Conservation (phyloP, 2,888 invertebrate genomes). For the Eristalinus sepulchralis region DNA sequence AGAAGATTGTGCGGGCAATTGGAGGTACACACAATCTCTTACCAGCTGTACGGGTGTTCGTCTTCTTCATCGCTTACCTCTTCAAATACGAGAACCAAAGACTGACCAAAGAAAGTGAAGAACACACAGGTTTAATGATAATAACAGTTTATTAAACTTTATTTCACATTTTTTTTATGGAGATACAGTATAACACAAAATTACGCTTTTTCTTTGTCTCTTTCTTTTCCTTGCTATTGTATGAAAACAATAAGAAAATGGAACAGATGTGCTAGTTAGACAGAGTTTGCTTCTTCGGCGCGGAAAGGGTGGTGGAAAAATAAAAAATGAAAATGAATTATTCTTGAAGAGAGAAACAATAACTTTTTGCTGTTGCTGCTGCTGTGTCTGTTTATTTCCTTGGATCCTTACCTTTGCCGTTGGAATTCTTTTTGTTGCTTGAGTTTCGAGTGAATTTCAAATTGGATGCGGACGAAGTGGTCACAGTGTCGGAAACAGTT, state of each 20-base stretch:
- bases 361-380: neutral
- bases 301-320: too few relatives aligned
- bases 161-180: neutral
- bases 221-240: neutral
- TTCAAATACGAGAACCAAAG: too few relatives aligned
- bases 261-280: neutral
- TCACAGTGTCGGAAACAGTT: neutral
- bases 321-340: neutral
- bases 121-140: too few relatives aligned
- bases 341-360: neutral
- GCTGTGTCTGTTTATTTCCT: constrained; percentile 32
- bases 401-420: constrained; percentile 51
- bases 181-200: neutral
- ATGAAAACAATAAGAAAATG: neutral
- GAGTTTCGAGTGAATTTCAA: constrained; percentile 41
- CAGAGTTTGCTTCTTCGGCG: neutral
- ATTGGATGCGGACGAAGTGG: constrained; percentile 12
- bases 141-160: neutral
- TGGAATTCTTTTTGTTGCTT: constrained; percentile 45
- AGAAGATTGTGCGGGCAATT: too few relatives aligned
- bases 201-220: too few relatives aligned
- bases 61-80: too few relatives aligned
- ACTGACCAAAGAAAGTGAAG: neutral
- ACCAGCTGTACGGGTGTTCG: too few relatives aligned
- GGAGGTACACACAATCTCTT: too few relatives aligned